Conservation (phyloP, 2,888 invertebrate species). For the Julus scandinavius region DNA sequence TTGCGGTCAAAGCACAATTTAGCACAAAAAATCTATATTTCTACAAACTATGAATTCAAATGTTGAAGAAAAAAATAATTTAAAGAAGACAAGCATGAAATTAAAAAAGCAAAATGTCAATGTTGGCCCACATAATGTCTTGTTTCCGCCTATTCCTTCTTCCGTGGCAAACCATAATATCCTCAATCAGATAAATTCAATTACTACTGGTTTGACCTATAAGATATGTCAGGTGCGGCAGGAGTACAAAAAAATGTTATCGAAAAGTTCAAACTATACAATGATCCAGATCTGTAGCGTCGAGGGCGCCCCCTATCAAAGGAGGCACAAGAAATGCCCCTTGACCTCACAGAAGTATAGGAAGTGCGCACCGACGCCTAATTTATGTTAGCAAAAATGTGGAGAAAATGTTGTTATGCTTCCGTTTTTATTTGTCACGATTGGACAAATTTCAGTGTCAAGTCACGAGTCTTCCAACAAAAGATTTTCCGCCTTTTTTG, state of each 20-base stretch:
- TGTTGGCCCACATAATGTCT: neutral
- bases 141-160: neutral
- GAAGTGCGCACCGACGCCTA: neutral
- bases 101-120: neutral
- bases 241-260: neutral
- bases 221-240: neutral
- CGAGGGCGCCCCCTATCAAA: neutral
- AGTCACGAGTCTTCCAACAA: neutral
- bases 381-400: neutral
- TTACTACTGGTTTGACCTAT: conserved; percentile 17
- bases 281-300: neutral
- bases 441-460: conserved; percentile 29
- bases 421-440: conserved; percentile 18
- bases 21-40: too few species aligned
- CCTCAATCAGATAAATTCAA: conserved; percentile 11
- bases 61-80: too few species aligned
- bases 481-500: conserved; percentile 19
- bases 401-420: neutral
- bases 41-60: too few species aligned
- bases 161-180: neutral
- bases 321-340: neutral
- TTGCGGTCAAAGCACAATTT: too few species aligned
- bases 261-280: neutral
- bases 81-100: too few species aligned
- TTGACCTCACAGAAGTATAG: neutral